Evolutionary conservation across 2,888 invertebrate genomes (phyloP).

Genomic region (Oligia latruncula): DNA sequence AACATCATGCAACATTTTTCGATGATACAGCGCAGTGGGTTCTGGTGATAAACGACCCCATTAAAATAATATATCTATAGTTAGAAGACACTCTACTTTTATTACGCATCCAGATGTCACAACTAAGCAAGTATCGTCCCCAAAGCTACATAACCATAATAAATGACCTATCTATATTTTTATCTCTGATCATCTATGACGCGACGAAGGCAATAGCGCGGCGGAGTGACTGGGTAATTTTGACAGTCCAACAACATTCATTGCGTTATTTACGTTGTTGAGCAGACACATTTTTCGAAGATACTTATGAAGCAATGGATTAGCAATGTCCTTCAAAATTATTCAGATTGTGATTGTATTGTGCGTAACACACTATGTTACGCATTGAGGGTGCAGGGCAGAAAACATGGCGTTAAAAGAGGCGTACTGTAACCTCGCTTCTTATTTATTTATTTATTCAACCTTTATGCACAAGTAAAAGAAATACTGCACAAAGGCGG

Average conservation of each 20-base stretch:
- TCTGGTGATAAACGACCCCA: background rate
- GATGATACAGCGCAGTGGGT: background rate
- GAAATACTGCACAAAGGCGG: no score
- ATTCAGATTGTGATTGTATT: background rate
- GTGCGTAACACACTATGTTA: no score
- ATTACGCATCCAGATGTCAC: conserved; percentile 3
- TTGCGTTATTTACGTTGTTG: background rate
- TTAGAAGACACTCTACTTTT: background rate
- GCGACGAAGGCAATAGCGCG: background rate
- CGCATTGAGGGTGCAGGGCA: background rate
- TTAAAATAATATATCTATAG: background rate
- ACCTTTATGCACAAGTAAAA: no score
- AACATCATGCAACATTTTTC: background rate
- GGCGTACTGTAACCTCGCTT: background rate
- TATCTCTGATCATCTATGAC: no score
- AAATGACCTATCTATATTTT: background rate
- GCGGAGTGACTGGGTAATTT: background rate
- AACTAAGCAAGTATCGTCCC: background rate
- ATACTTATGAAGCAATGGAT: background rate
- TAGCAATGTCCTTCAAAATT: background rate
- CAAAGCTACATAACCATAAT: background rate
- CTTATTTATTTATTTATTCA: no score
- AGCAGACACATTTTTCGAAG: background rate
- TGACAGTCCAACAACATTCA: background rate
- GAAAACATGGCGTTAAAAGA: background rate